These are phyloP conservation scores for Clamator glandarius DNA, from an alignment of 2,797 vertebrate species.

Conservation along the genomic window DNA sequence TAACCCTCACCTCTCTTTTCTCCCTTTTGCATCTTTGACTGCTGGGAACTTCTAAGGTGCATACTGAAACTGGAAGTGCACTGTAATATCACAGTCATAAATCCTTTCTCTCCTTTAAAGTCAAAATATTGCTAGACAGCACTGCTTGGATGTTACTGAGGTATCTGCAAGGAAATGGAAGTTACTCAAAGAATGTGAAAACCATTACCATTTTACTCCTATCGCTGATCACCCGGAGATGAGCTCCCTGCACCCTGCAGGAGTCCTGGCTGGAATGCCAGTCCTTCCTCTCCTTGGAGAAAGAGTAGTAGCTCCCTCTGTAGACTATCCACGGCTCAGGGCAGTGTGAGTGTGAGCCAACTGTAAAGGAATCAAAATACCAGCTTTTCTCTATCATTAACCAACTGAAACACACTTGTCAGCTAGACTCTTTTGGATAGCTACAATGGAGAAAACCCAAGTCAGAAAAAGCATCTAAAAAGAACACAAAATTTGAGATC, in stretches of 20 bases:
- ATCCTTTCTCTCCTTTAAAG: not conserved
- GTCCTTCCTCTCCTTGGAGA: constrained; percentile 1
- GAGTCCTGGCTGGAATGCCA: constrained; percentile 31
- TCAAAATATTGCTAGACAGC: not conserved
- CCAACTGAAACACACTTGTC: not conserved
- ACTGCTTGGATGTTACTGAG: not conserved
- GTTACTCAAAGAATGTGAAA: not conserved
- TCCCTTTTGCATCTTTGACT: not conserved
- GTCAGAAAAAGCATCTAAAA: not conserved
- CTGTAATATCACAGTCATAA: not conserved
- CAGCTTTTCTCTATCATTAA: not conserved
- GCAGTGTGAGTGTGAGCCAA: not conserved
- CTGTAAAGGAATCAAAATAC: not conserved
- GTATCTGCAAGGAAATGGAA: not conserved
- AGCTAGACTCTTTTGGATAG: not conserved
- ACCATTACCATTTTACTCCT: constrained; percentile 20
- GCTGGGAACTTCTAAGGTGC: not conserved
- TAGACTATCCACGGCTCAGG: constrained; percentile 47
- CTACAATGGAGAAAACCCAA: not conserved
- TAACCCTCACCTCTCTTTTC: not conserved
- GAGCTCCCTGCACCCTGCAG: constrained; percentile 11
- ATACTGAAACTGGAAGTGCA: not conserved
- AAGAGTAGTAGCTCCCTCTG: constrained; percentile 56
- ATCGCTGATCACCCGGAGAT: constrained; percentile 13
- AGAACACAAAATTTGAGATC: not conserved